Evolutionary conservation across 2,113 vertebrate species (phyloP).

Genomic region (Malurus elegans): DNA sequence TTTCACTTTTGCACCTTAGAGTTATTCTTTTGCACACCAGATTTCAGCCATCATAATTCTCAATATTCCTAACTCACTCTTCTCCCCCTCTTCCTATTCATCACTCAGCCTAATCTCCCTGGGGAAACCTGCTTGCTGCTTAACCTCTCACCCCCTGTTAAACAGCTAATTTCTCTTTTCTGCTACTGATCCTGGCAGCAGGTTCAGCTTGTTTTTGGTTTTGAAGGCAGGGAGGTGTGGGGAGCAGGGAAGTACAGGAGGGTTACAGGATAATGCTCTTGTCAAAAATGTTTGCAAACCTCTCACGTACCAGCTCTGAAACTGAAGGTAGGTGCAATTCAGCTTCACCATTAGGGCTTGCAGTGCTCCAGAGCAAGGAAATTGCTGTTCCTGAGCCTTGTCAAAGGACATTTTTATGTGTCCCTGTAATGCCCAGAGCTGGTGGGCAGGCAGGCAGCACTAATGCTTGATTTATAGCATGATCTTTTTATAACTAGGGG

Average conservation of each 20-base stretch:
- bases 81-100: conserved; percentile 36
- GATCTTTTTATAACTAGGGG: background rate
- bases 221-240: background rate
- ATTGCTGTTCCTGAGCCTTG: background rate
- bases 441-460: background rate
- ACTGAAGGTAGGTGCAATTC: background rate
- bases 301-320: background rate
- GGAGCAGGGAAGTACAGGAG: background rate
- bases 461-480: background rate
- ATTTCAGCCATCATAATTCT: background rate
- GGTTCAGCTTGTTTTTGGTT: background rate
- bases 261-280: background rate
- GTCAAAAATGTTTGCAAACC: background rate
- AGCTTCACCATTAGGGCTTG: background rate
- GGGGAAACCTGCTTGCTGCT: conserved; percentile 62
- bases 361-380: background rate
- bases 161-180: conserved; percentile 73
- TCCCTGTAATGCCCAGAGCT: background rate
- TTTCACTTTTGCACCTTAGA: background rate
- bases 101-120: conserved; percentile 65
- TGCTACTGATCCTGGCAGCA: conserved; percentile 63
- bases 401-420: background rate
- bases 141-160: conserved; percentile 75
- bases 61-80: background rate
- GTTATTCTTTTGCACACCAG: background rate